Evolutionary conservation across 1,140 invertebrate genomes (phyloP), one percentile per base, ranked within the genome.

Genomic region (Drosophila repletoides): DNA sequence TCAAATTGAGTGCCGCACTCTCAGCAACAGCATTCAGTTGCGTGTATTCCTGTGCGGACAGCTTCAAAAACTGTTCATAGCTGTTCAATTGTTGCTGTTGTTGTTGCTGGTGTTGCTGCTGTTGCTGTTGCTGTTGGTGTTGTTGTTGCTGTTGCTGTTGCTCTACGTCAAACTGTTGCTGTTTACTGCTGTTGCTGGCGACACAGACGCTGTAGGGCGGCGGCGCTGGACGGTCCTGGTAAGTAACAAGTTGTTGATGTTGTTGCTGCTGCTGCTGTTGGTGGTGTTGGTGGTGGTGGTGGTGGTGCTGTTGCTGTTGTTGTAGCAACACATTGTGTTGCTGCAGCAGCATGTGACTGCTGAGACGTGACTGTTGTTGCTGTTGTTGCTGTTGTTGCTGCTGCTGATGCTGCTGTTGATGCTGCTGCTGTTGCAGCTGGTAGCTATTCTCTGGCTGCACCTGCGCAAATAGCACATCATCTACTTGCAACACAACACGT

Each of bases 21-120:
- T 72, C 64, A 14, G 64, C 49, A 17, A 55, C 70, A 17, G 9
- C 51, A 36, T 80, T 58, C 5, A 72, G 43, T n/a, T 63, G 29
- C 9, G 59, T 69, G 29, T 76, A 80, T n/a, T 89, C 77, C 9
- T 80, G 69, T 2, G 79, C 68, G 33, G 72, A 88, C 21, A 88
- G 26, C 52, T 88, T 89, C 4, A 89, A 49, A 60, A 89, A 89
- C 36, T 88, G 83, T 21, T 89, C 88, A 34, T 81, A 89, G n/a
- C 60, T 76, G 31, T 31, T 64, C 1, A 86, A 61, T 12, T 83
- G 84, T 31, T 64, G 60, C 1, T 76, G 49, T 4, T 69, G 61
- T 19, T 58, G 68, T 2, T 71, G 58, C 5, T 55, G 67, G 0
- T 66, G 53, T 6, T 55, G 52, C 0, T 53, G 61, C n/a, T 49